phyloP scores from a whole-genome alignment of 2,888 invertebrate species.

The Tuta absoluta region DNA sequence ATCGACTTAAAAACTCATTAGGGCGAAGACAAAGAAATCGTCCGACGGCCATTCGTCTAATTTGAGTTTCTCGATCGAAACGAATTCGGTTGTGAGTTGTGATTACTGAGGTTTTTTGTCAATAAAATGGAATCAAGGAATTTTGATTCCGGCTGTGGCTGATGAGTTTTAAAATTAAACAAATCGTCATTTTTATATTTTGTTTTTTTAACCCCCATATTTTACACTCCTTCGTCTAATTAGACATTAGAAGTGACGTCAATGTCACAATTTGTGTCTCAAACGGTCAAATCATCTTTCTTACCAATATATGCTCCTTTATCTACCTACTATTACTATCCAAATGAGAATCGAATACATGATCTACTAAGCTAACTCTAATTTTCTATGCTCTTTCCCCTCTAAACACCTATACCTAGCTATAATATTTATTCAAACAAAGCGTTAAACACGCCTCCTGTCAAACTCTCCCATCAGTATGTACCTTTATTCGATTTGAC shows the following conservation, averaged over 20 bases:
- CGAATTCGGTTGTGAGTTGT: conserved; percentile 73
- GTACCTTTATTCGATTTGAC: conserved; percentile 70
- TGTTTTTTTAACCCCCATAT: background rate
- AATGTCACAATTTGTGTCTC: background rate
- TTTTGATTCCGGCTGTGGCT: conserved; percentile 53
- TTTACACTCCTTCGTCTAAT: background rate
- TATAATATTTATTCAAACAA: conserved; percentile 6
- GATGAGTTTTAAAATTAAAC: conserved; percentile 32
- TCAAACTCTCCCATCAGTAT: conserved; percentile 52
- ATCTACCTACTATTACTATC: background rate
- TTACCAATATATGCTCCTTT: background rate
- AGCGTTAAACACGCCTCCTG: conserved; percentile 44
- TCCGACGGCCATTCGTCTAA: conserved; percentile 76
- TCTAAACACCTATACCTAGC: background rate
- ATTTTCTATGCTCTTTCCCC: background rate
- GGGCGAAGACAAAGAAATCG: conserved; percentile 79
- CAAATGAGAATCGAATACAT: background rate
- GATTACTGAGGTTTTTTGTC: conserved; percentile 70
- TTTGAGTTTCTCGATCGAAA: conserved; percentile 78
- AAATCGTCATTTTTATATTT: background rate
- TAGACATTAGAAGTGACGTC: background rate
- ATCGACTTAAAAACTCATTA: conserved; percentile 82
- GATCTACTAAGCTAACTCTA: background rate
- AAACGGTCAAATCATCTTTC: background rate
- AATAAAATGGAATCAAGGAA: conserved; percentile 56